Conservation (phyloP, 2,113 vertebrate species). For the Picathartes gymnocephalus region DNA sequence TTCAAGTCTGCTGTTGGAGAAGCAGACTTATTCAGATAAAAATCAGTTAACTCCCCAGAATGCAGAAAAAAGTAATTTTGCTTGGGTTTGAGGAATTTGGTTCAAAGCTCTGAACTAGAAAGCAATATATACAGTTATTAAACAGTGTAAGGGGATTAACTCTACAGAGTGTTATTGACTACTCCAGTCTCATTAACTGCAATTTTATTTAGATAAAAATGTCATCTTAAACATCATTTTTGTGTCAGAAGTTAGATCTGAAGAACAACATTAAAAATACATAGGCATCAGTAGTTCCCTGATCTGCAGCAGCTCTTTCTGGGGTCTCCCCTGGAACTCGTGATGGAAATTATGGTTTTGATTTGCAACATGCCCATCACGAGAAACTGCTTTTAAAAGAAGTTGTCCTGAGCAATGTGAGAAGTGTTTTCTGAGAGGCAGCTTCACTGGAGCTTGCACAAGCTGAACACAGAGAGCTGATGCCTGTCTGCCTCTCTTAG, state of each 20-base stretch:
- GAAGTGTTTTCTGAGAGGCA: background rate
- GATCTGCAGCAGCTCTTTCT: background rate
- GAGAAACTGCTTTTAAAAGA: background rate
- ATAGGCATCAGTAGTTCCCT: background rate
- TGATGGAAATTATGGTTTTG: background rate
- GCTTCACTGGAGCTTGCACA: background rate
- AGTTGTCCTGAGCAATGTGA: background rate
- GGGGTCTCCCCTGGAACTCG: background rate
- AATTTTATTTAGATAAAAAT: conserved; percentile 61
- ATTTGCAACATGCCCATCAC: background rate
- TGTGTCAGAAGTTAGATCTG: conserved; percentile 45
- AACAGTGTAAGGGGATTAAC: conserved; percentile 59
- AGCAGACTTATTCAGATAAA: conserved; percentile 40
- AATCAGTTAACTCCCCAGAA: conserved; percentile 40
- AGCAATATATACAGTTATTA: conserved; percentile 64
- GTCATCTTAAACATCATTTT: conserved; percentile 50
- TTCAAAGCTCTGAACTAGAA: conserved; percentile 60
- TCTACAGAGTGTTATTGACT: conserved; percentile 55
- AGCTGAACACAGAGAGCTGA: background rate
- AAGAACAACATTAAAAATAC: conserved; percentile 45
- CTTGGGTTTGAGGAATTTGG: conserved; percentile 51
- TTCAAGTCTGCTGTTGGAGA: background rate
- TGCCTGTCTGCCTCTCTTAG: background rate
- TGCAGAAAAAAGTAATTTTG: conserved; percentile 44
- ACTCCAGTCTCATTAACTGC: conserved; percentile 51